Evolutionary conservation across 2,888 invertebrate genomes (phyloP).

Genomic region (Sussaba pulchella): DNA sequence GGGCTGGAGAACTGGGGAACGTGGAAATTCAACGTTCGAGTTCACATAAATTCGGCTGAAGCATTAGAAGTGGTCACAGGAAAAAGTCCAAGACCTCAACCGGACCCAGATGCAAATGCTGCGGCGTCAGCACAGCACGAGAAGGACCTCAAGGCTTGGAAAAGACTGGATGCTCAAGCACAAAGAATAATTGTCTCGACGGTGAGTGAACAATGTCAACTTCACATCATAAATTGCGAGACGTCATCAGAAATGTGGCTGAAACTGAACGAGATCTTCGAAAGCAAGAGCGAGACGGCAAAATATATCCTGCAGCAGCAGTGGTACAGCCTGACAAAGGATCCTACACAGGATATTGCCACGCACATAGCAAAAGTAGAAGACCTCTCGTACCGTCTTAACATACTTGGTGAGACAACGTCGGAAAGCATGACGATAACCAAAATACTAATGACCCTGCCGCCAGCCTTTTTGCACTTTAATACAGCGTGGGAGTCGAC

Average conservation of each 20-base stretch:
- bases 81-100: not conserved
- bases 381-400: not conserved
- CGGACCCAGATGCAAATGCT: not conserved
- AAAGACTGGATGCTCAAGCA: constrained; percentile 66
- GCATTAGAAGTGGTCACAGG: not conserved
- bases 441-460: constrained; percentile 69
- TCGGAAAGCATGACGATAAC: constrained; percentile 64
- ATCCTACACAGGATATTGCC: not conserved
- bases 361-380: not conserved
- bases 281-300: not conserved
- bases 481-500: constrained; percentile 58
- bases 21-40: constrained; percentile 9
- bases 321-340: not conserved
- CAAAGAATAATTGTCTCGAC: constrained; percentile 71
- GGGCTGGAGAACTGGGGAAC: constrained; percentile 5
- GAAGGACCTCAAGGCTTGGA: constrained; percentile 55
- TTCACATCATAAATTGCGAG: constrained; percentile 73
- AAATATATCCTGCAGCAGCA: not conserved
- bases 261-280: constrained; percentile 45
- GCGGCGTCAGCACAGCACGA: not conserved
- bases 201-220: constrained; percentile 62
- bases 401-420: constrained; percentile 57
- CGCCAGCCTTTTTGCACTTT: no score
- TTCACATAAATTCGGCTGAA: not conserved
- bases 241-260: constrained; percentile 74